Evolutionary conservation across 2,113 vertebrate species (phyloP).

Genomic region (Cyanocitta stelleri): DNA sequence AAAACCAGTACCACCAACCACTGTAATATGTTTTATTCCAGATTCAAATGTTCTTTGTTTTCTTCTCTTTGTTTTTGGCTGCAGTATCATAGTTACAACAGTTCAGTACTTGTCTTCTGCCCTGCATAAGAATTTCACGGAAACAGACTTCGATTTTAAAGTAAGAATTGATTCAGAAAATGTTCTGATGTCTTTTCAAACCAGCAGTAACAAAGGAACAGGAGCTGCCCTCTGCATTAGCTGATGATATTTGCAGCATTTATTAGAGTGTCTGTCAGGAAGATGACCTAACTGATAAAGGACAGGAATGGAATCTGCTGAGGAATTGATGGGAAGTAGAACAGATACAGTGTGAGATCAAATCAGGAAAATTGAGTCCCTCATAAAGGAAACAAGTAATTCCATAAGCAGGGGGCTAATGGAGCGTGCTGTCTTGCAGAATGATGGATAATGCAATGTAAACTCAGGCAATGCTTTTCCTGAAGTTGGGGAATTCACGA

Average conservation of each 20-base stretch:
- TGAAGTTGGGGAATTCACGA: background rate
- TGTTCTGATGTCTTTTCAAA: background rate
- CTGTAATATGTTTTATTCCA: background rate
- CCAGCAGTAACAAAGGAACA: background rate
- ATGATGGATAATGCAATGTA: background rate
- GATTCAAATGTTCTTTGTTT: background rate
- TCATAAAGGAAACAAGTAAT: background rate
- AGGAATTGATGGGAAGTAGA: background rate
- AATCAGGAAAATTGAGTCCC: background rate
- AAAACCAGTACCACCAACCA: background rate
- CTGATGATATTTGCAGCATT: background rate
- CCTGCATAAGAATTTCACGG: constrained; percentile 95
- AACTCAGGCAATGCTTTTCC: background rate
- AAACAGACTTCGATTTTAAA: constrained; percentile 97
- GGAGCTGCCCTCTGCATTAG: background rate
- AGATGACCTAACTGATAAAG: background rate
- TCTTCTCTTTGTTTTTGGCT: constrained; percentile 32
- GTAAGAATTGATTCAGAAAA: constrained; percentile 65
- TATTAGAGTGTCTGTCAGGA: background rate
- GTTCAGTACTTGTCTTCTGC: constrained; percentile 91
- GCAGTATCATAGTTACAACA: constrained; percentile 95
- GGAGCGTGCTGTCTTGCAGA: background rate
- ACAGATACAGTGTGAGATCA: background rate
- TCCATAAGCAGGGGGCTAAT: background rate
- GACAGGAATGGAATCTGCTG: background rate